Evolutionary conservation across 2,888 invertebrate species (phyloP).

Genomic region (Zelleria hepariella): DNA sequence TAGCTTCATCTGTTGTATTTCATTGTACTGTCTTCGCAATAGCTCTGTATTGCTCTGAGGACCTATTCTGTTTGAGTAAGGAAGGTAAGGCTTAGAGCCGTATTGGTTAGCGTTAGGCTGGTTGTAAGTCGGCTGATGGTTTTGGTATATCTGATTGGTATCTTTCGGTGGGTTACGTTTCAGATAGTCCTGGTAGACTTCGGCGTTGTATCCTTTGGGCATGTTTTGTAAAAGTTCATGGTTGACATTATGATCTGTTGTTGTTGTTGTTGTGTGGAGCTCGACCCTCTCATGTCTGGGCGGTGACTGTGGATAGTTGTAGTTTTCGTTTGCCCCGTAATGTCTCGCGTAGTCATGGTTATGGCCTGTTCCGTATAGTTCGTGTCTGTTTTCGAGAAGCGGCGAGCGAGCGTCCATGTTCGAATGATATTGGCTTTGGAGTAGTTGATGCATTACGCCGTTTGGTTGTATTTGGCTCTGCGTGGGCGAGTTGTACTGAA

Average conservation of each 20-base stretch:
- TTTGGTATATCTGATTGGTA: constrained; percentile 71
- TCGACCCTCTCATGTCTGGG: constrained; percentile 56
- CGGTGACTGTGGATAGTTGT: constrained; percentile 66
- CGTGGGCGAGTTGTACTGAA: constrained; percentile 47
- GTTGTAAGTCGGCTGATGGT: constrained; percentile 58
- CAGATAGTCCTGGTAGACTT: constrained; percentile 69
- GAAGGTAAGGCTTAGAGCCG: constrained; percentile 63
- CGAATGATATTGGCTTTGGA: constrained; percentile 61
- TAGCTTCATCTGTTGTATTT: constrained; percentile 75
- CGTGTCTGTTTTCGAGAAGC: constrained; percentile 69
- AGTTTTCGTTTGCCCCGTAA: constrained; percentile 71
- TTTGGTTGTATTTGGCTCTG: constrained; percentile 60
- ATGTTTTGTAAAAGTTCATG: constrained; percentile 58
- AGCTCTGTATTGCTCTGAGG: constrained; percentile 73
- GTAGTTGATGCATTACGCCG: constrained; percentile 70
- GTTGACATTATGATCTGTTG: constrained; percentile 56
- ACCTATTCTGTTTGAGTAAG: constrained; percentile 65
- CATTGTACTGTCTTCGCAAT: constrained; percentile 73
- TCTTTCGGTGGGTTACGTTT: constrained; percentile 72
- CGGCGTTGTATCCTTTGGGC: constrained; percentile 71
- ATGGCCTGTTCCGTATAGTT: constrained; percentile 69
- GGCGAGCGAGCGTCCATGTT: constrained; percentile 65
- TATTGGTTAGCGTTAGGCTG: constrained; percentile 61
- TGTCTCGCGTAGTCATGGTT: constrained; percentile 68
- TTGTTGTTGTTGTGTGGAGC: constrained; percentile 45